These are phyloP conservation scores for Chloropsis hardwickii DNA, from an alignment of 2,113 vertebrate genomes.

Conservation along the genomic window DNA sequence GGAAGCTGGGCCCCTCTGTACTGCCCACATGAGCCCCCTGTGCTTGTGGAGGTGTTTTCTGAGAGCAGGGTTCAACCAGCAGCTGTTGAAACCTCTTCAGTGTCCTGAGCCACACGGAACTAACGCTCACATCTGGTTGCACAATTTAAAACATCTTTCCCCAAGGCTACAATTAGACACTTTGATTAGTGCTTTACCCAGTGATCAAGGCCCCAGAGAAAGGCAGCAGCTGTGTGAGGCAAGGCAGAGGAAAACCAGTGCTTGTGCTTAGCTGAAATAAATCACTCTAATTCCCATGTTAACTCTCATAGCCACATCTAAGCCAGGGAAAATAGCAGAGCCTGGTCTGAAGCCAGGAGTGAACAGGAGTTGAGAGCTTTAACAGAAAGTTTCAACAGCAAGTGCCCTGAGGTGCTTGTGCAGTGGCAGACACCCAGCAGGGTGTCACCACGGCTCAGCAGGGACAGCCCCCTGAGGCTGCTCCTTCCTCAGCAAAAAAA, in stretches of 20 bases:
- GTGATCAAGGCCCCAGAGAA: background rate
- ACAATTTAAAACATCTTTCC: background rate
- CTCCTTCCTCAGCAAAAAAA: background rate
- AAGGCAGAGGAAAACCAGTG: background rate
- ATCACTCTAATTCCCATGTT: conserved; percentile 15
- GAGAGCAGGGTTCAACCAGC: background rate
- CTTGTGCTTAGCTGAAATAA: background rate
- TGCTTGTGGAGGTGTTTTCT: background rate
- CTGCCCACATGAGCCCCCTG: background rate
- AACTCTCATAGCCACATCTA: background rate
- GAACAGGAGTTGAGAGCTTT: background rate
- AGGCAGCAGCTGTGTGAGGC: background rate
- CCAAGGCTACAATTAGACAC: background rate
- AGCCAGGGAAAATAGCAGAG: conserved; percentile 6
- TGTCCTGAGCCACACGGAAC: background rate
- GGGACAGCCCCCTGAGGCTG: background rate
- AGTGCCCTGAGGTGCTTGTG: background rate
- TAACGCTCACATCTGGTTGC: background rate
- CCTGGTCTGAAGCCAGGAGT: background rate
- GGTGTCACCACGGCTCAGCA: background rate
- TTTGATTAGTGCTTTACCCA: background rate
- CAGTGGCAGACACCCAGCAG: background rate
- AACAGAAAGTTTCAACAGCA: background rate
- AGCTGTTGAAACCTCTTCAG: background rate
- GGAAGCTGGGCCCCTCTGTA: background rate